Evolutionary conservation across 2,888 invertebrate species (phyloP), one percentile per base, ranked within the genome.

Genomic region (Philhelius pedissequus): DNA sequence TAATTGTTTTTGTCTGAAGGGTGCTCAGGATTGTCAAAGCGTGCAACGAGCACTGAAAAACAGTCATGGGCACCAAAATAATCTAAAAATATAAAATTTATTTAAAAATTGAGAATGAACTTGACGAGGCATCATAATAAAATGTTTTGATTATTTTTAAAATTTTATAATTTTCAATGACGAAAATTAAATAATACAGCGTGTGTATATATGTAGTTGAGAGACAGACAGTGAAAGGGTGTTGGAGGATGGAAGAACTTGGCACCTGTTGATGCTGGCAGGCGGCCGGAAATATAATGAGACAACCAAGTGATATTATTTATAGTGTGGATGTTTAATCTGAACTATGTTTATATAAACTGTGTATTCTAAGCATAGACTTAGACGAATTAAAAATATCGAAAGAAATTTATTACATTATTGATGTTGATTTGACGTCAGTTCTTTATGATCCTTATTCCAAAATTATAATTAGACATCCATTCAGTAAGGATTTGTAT

Each of bases 211-310:
- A 22, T 18, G 7, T 22, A 4, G 18, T 43, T 43, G 1, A 43
- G 1, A 15, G 3, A 8, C 7, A 18, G 18, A 38, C 6, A 38
- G 5, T 15, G 7, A 9, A 18, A n/a, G 3, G 18, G 43, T 43
- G n/a, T n/a, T 25, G 8, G 52, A 52, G 52, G 38, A 52, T 27
- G 52, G 32, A 50, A 38, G 18, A 69, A 43, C 20, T 69, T 69
- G 69, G 69, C 69, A 70, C 69, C 56, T 56, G 69, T 56, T 54
- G 69, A 56, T 56, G 43, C n/a, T 62, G 25, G 27, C 27, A 25
- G 52, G 22, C 32, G 22, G 43, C 22, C 27, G 25, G 62, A 62
- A 27, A 62, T 43, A 8, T 43, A 62, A 27, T 11, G 11, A 43
- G 62, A 62, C 43, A 43, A 27, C 58, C 9, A 25, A 38, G 5